A percentile compares a stretch with the other conserved stretches of the same genome.
Conservation (phyloP, 1,140 invertebrate species). For the Rhopalosiphum maidis region DNA sequence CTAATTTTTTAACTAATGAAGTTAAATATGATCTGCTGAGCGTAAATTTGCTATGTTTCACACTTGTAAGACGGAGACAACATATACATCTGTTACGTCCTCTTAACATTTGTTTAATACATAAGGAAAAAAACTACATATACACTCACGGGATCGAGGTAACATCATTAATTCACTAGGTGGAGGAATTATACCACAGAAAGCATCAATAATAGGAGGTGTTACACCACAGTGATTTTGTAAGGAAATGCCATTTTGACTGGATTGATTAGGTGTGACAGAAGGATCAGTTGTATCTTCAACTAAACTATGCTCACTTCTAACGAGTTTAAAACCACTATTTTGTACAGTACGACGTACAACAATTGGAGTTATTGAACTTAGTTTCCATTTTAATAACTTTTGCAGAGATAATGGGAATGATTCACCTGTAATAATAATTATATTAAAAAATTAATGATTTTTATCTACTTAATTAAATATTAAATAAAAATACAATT, state of each 20-base stretch:
- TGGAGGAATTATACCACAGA: not conserved
- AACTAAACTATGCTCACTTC: constrained; percentile 68
- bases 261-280: not conserved
- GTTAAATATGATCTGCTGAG: too few relatives aligned
- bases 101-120: not conserved
- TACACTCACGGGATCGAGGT: not conserved
- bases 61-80: too few relatives aligned
- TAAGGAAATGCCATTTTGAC: constrained; percentile 4
- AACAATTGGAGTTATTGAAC: constrained; percentile 87
- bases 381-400: constrained; percentile 89
- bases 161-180: constrained; percentile 36
- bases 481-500: constrained; percentile 62
- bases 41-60: too few relatives aligned
- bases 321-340: constrained; percentile 83
- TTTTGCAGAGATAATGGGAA: constrained; percentile 75
- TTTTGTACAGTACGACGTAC: constrained; percentile 82
- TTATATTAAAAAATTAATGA: not conserved
- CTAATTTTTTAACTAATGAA: too few relatives aligned
- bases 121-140: not conserved
- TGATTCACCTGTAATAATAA: constrained; percentile 62
- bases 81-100: too few relatives aligned
- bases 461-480: not conserved
- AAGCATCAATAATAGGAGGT: constrained; percentile 35
- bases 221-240: constrained; percentile 42
- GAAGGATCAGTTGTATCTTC: not conserved